These are phyloP conservation scores for Zeus faber DNA, from an alignment of 2,113 vertebrate genomes.

Conservation along the genomic window DNA sequence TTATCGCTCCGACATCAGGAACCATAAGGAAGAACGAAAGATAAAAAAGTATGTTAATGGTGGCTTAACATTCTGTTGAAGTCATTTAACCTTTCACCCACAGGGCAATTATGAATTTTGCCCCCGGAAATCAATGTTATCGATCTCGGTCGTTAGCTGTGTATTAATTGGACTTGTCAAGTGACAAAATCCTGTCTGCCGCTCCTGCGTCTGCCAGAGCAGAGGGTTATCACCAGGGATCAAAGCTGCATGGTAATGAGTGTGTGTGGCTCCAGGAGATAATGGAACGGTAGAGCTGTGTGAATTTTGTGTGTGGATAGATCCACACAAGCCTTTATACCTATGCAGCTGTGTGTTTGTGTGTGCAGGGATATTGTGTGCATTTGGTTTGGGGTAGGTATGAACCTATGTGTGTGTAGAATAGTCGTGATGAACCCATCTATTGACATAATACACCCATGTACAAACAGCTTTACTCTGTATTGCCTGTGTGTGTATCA, in stretches of 20 bases:
- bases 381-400: no score
- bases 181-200: slow-evolving; percentile 37
- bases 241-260: slow-evolving; percentile 51
- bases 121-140: slow-evolving; percentile 46
- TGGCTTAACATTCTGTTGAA: slow-evolving; percentile 33
- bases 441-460: no score
- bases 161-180: slow-evolving; percentile 55
- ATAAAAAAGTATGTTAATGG: slow-evolving; percentile 26
- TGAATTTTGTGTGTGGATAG: no score
- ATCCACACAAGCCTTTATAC: no score
- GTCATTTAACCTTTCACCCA: slow-evolving; percentile 61
- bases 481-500: not conserved
- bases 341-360: no score
- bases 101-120: slow-evolving; percentile 49
- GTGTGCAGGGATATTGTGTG: no score
- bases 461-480: no score
- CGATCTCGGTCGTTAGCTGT: slow-evolving; percentile 38
- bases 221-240: slow-evolving; percentile 55
- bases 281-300: no score
- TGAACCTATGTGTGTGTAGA: no score
- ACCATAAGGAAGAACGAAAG: slow-evolving; percentile 11
- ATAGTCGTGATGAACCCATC: no score
- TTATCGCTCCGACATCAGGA: slow-evolving; percentile 18
- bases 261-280: slow-evolving; percentile 39
- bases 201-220: slow-evolving; percentile 10